Evolutionary conservation across 1,140 invertebrate genomes (phyloP).

Genomic region (Campoletis sonorensis): DNA sequence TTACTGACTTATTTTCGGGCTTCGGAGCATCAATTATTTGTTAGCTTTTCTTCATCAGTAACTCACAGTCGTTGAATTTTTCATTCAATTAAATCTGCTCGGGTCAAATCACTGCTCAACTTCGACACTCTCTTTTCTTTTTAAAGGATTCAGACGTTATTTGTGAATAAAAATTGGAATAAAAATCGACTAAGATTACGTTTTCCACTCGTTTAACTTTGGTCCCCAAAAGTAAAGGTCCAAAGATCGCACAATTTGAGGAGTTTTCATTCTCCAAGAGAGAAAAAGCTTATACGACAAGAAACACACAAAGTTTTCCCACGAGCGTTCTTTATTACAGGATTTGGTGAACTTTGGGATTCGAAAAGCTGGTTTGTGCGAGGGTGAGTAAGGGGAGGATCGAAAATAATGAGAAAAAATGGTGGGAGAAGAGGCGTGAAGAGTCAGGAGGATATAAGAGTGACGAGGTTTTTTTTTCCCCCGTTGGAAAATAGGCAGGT

Average conservation of each 20-base stretch:
- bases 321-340: background rate
- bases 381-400: background rate
- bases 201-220: too few species aligned
- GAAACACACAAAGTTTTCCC: too few species aligned
- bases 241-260: too few species aligned
- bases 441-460: slow-evolving; percentile 8
- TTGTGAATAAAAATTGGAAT: too few species aligned
- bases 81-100: too few species aligned
- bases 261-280: background rate
- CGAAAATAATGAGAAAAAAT: slow-evolving; percentile 13
- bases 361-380: background rate
- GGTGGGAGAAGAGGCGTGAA: background rate
- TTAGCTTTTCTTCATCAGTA: background rate
- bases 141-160: too few species aligned
- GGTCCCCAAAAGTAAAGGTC: too few species aligned
- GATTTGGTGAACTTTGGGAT: background rate
- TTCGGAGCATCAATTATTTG: background rate
- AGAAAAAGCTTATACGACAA: background rate
- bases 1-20: background rate
- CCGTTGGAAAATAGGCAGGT: slow-evolving; percentile 17
- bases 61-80: background rate
- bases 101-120: too few species aligned
- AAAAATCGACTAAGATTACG: too few species aligned
- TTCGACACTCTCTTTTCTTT: too few species aligned
- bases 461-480: slow-evolving; percentile 25